Evolutionary conservation across 2,113 vertebrate species (phyloP).

Genomic region (Sebastes fasciatus): DNA sequence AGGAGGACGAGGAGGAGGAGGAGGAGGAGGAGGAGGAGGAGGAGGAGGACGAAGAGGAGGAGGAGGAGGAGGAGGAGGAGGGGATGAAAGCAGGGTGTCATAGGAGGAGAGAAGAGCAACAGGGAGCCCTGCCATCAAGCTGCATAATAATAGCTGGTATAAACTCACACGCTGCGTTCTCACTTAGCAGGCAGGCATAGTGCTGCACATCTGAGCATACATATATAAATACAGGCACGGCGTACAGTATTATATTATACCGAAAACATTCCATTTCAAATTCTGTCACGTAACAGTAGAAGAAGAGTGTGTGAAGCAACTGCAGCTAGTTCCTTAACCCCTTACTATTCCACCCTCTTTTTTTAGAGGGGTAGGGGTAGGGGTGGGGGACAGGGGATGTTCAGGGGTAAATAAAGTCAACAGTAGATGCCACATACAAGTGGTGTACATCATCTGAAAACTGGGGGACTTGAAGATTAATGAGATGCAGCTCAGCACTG

Average conservation of each 20-base stretch:
- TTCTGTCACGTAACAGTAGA: constrained; percentile 42
- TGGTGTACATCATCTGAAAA: too few species aligned
- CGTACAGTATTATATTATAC: constrained; percentile 24
- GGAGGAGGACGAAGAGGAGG: not conserved
- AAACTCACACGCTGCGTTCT: constrained; percentile 40
- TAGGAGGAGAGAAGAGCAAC: constrained; percentile 44
- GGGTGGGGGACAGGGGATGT: too few species aligned
- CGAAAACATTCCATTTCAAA: constrained; percentile 26
- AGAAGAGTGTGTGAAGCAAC: constrained; percentile 12
- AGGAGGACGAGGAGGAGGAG: not conserved
- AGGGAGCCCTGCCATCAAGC: constrained; percentile 46
- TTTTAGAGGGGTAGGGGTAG: too few species aligned
- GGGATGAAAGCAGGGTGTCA: constrained; percentile 51
- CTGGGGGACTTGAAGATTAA: too few species aligned
- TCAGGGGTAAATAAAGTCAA: too few species aligned
- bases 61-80: constrained; percentile 29
- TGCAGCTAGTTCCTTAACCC: constrained; percentile 3
- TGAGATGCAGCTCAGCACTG: too few species aligned
- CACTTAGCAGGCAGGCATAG: constrained; percentile 42
- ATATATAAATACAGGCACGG: constrained; percentile 20
- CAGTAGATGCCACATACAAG: too few species aligned
- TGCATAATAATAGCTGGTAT: constrained; percentile 38
- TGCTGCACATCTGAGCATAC: constrained; percentile 49
- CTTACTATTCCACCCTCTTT: too few species aligned
- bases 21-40: constrained; percentile 15